phyloP scores from a whole-genome alignment of 1,140 invertebrate species.

The Ylistrum balloti region DNA sequence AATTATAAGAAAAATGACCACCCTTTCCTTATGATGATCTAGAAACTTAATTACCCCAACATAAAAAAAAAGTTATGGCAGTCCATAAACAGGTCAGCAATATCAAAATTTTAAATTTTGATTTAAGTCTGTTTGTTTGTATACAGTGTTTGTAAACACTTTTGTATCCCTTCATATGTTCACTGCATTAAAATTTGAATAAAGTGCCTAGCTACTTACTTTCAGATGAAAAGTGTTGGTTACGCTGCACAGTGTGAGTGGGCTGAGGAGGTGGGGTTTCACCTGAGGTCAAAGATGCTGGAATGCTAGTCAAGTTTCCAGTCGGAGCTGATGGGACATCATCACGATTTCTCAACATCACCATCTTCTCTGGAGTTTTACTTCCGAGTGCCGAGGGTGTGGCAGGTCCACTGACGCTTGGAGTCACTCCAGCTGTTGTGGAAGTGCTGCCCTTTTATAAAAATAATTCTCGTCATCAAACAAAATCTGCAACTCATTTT shows the following conservation, averaged over 20 bases:
- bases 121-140: no score
- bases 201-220: not conserved
- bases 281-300: not conserved
- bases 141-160: no score
- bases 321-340: not conserved
- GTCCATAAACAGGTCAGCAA: no score
- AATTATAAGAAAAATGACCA: no score
- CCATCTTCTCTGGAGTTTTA: slow-evolving; percentile 31
- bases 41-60: no score
- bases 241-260: not conserved
- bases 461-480: no score
- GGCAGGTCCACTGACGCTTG: not conserved
- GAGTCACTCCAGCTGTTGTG: not conserved
- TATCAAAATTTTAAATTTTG: no score
- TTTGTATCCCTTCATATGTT: no score
- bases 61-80: no score
- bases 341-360: slow-evolving; percentile 23
- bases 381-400: slow-evolving; percentile 24
- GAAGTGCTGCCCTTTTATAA: not conserved
- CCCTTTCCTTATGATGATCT: no score
- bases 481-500: no score
- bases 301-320: not conserved
- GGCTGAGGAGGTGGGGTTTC: slow-evolving; percentile 22
- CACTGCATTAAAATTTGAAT: no score
- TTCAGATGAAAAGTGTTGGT: not conserved